Evolutionary conservation across 2,888 invertebrate genomes (phyloP).

Genomic region (Nemotelus nigrinus): DNA sequence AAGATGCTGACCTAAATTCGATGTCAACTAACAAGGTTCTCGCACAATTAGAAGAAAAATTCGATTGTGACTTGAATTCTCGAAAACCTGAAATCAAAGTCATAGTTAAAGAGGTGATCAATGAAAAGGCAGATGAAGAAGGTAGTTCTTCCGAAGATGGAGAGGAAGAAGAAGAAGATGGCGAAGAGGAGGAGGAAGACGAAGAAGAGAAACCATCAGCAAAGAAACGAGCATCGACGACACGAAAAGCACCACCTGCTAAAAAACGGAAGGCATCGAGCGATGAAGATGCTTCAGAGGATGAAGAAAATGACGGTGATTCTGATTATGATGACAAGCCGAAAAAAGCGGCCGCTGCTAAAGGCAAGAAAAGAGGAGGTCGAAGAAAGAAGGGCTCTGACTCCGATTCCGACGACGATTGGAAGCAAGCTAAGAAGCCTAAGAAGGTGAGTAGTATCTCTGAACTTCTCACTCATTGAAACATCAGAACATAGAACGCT

Average conservation of each 20-base stretch:
- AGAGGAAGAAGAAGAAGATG: constrained; percentile 66
- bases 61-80: constrained; percentile 77
- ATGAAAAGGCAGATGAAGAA: constrained; percentile 63
- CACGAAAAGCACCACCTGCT: constrained; percentile 46
- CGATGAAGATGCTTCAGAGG: constrained; percentile 28
- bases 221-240: constrained; percentile 9
- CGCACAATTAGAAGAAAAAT: constrained; percentile 82
- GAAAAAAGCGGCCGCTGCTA: constrained; percentile 59
- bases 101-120: constrained; percentile 82
- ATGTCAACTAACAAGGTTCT: constrained; percentile 91
- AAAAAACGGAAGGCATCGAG: constrained; percentile 52
- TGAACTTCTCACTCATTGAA: neutral
- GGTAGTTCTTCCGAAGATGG: constrained; percentile 58
- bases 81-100: constrained; percentile 90
- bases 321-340: constrained; percentile 65
- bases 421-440: constrained; percentile 69
- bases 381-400: constrained; percentile 74
- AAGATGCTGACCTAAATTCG: constrained; percentile 84
- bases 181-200: constrained; percentile 58
- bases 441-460: constrained; percentile 49
- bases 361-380: constrained; percentile 56
- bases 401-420: constrained; percentile 75
- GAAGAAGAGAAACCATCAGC: constrained; percentile 58
- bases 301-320: constrained; percentile 53
- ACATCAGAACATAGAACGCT: no score